Evolutionary conservation across 2,888 invertebrate species (phyloP), one percentile per base, ranked within the genome.

Genomic region (Megastigmus dorsalis): DNA sequence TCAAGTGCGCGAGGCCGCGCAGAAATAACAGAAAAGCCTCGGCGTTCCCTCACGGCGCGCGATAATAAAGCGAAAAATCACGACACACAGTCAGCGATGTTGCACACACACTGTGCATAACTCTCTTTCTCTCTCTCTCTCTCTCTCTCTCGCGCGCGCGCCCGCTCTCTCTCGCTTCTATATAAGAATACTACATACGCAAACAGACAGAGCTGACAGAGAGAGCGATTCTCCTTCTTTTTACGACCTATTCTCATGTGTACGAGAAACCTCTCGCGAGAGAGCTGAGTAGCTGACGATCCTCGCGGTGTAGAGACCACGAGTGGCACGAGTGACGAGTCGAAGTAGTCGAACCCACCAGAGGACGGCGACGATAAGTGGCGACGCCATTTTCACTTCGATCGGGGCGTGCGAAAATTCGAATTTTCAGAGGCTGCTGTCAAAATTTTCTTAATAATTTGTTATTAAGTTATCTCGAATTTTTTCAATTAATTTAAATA

Each of bases 191-290:
- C 52, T 50, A 28, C 20, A 43, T n/a, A 18, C 41, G 41, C 65
- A 57, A 57, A 57, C 71, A 50, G 65, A 65, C 52, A 45, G 67
- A 30, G 67, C n/a, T 45, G 43, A 62, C 26, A 66, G 43, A 5
- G 50, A 55, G 28, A 48, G 63, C 13, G 28, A 59, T 50, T 60
- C 72, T 72, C 36, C 33, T 60, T 52, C 66, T 72, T 72, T 66
- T 66, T 66, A 52, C 23, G 72, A 60, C 59, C 60, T 72, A 59
- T 66, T 66, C 66, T 50, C 57, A 71, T 71, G 71, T 65, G n/a
- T n/a, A n/a, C n/a, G n/a, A 45, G 41, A 57, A 65, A 41, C 20
- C 52, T 36, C 57, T 26, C 26, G 45, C 28, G n/a, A n/a, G n/a
- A n/a, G n/a, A n/a, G n/a, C n/a, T n/a, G n/a, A n/a, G n/a, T n/a